Base-by-base conservation (phyloP, 1,140 invertebrate species). In the Lasioglossum albipes region DNA sequence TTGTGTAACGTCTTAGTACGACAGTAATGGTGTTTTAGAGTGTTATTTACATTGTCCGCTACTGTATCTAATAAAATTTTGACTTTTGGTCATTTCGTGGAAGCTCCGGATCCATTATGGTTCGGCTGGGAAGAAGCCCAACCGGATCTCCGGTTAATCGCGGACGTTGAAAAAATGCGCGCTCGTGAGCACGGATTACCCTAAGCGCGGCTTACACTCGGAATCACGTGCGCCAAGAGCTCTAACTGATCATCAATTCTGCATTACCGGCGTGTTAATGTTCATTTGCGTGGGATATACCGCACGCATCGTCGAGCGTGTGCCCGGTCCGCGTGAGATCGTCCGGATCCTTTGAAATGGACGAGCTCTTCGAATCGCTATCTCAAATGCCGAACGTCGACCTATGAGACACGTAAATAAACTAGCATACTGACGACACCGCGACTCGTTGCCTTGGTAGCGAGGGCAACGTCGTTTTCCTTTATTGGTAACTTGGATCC, bases 191-290 rank as follows among this genome's bases (percentile, higher is more conserved):
- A 54, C 49, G 22, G 49, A 69, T 84, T 62, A 76, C 61, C 65
- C 66, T 61, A 68, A 54, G 49, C 67, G 22, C 9, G 27, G 59
- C 41, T 59, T 72, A 66, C 31, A 16, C 54, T 57, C 31, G 66
- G 42, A 36, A 79, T 80, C 71, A 65, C 20, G 70, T 57, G 67
- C 69, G 20, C 27, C 31, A n/a, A 18, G 69, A 54, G 71, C 42
- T 61, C 22, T 22, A 64, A 52, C 64, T 78, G 84, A 85, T 84
- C 82, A 85, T 85, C 84, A 76, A 84, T 85, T 57, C 45, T 16
- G 76, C 49, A 61, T 84, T 72, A 66, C 5, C 64, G 31, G 69
- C 49, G 27, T 54, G 62, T 75, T 74, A 75, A 71, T 59, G 82
- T 77, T 59, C 75, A 65, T 75, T 75, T 68, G 67, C 62, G 62